These are phyloP conservation scores for Spilarctia lutea DNA, from an alignment of 2,888 invertebrate species.

Conservation along the genomic window DNA sequence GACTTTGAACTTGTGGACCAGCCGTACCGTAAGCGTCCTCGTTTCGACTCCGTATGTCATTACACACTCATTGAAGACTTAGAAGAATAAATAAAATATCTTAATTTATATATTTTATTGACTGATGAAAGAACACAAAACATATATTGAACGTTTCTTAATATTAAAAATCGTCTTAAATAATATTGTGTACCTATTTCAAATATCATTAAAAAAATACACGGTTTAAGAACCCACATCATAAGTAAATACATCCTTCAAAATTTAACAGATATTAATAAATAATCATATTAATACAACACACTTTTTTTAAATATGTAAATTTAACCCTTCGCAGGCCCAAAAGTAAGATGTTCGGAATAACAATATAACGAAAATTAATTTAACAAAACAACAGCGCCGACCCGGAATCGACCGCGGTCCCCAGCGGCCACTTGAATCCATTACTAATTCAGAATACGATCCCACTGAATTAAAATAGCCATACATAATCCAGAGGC, in stretches of 20 bases:
- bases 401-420: conserved; percentile 59
- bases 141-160: neutral
- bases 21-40: too few relatives aligned
- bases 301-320: conserved; percentile 10
- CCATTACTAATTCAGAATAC: conserved; percentile 79
- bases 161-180: neutral
- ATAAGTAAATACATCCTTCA: neutral
- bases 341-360: conserved; percentile 29
- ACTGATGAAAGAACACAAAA: too few relatives aligned
- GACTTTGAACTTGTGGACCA: too few relatives aligned
- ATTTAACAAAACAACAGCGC: conserved; percentile 59
- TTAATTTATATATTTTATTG: too few relatives aligned
- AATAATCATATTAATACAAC: conserved; percentile 9
- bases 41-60: too few relatives aligned
- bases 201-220: neutral
- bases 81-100: too few relatives aligned
- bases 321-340: conserved; percentile 13
- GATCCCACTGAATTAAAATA: conserved; percentile 73
- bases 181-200: neutral
- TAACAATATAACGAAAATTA: conserved; percentile 52
- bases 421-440: conserved; percentile 77
- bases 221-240: neutral
- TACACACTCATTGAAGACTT: too few relatives aligned
- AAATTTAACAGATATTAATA: neutral
- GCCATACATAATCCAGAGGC: conserved; percentile 49